Conservation (phyloP, 2,888 invertebrate species). For the Eudemis profundana region DNA sequence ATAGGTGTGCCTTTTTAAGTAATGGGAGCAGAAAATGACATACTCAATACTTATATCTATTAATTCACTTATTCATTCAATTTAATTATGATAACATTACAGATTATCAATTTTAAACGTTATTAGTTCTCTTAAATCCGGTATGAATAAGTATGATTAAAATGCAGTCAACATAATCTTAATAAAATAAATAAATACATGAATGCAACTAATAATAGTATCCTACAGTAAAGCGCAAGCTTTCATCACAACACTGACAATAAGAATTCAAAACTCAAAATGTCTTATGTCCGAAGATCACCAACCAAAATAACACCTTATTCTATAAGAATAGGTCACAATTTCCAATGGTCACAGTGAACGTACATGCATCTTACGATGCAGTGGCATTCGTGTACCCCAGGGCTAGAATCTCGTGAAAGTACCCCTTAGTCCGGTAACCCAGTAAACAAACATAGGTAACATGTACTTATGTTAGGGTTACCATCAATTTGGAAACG, state of each 20-base stretch:
- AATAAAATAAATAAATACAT: neutral
- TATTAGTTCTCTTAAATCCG: too few species aligned
- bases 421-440: constrained; percentile 49
- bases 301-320: constrained; percentile 6
- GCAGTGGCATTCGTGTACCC: constrained; percentile 1
- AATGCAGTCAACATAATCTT: neutral
- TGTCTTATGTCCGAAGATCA: neutral
- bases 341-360: neutral
- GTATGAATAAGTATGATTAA: neutral
- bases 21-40: too few species aligned
- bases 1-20: too few species aligned
- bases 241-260: constrained; percentile 27
- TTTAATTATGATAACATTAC: too few species aligned
- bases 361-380: too few species aligned
- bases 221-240: constrained; percentile 12
- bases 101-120: too few species aligned
- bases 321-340: neutral
- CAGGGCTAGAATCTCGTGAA: constrained; percentile 26
- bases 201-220: constrained; percentile 20
- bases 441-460: constrained; percentile 56
- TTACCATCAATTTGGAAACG: too few species aligned
- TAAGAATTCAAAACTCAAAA: neutral
- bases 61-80: too few species aligned
- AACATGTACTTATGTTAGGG: too few species aligned
- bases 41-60: too few species aligned